A percentile compares a stretch with the other conserved stretches of the same genome.
Conservation (phyloP, 2,888 invertebrate species). For the Synergus itoensis region DNA sequence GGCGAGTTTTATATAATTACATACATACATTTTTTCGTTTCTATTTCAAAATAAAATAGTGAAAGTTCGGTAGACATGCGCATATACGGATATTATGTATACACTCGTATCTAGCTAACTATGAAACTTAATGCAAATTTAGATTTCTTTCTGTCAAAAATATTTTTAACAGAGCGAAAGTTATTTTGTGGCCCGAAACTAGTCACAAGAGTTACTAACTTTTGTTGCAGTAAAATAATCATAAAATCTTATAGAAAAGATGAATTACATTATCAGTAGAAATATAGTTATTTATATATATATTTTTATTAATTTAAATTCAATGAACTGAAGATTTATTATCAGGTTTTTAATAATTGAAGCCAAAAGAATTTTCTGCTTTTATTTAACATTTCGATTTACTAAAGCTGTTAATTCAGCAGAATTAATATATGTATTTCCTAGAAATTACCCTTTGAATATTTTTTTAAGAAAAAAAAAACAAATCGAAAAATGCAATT, state of each 20-base stretch:
- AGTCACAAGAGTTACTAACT: background rate
- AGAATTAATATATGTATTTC: background rate
- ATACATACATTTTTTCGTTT: background rate
- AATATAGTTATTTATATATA: background rate
- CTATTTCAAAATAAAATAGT: background rate
- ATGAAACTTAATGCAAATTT: background rate
- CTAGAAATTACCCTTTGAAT: background rate
- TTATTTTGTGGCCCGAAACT: background rate
- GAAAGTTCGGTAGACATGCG: background rate
- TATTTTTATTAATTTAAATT: background rate
- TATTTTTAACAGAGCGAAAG: constrained; percentile 1
- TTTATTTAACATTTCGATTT: background rate
- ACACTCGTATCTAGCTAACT: background rate
- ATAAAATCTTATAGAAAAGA: background rate
- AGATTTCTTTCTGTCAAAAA: background rate
- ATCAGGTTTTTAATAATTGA: background rate
- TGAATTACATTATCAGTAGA: background rate
- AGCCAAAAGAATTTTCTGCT: background rate
- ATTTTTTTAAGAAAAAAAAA: background rate
- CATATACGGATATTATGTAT: background rate
- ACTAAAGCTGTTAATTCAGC: background rate
- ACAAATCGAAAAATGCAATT: background rate
- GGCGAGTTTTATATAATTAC: background rate
- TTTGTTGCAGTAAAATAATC: background rate
- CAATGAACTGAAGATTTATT: background rate